Conservation (phyloP, 1,140 invertebrate genomes). For the Drosophila bocki region DNA sequence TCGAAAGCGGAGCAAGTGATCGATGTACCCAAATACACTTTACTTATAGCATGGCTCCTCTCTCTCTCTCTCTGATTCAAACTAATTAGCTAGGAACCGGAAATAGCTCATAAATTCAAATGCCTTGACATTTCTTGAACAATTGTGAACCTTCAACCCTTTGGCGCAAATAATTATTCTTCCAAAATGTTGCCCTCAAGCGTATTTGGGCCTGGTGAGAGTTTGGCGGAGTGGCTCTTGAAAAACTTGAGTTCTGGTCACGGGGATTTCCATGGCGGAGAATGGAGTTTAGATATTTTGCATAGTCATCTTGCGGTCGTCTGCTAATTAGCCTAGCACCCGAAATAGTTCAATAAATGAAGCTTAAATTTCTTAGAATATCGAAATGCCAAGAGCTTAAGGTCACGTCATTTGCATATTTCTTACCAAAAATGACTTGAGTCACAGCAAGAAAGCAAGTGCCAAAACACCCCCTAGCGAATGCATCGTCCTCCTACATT, state of each 20-base stretch:
- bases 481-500: slow-evolving; percentile 4
- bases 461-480: slow-evolving; percentile 26
- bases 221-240: not conserved
- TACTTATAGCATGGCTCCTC: not conserved
- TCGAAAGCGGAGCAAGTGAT: slow-evolving; percentile 1
- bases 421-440: slow-evolving; percentile 60
- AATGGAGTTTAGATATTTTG: not conserved
- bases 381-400: slow-evolving; percentile 17
- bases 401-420: slow-evolving; percentile 56
- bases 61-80: not conserved
- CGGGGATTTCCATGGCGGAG: slow-evolving; percentile 16
- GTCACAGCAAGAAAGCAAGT: slow-evolving; percentile 43
- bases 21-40: not conserved
- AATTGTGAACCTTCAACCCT: not conserved
- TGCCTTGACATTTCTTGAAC: slow-evolving; percentile 1
- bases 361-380: slow-evolving; percentile 6
- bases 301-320: slow-evolving; percentile 41
- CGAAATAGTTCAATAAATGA: slow-evolving; percentile 7
- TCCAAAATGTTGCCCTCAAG: not conserved
- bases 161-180: not conserved
- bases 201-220: not conserved
- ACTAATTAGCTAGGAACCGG: not conserved
- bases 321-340: slow-evolving; percentile 24
- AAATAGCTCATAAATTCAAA: not conserved
- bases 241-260: not conserved